phyloP scores from a whole-genome alignment of 1,140 invertebrate genomes.

The Drosophila virilis region DNA sequence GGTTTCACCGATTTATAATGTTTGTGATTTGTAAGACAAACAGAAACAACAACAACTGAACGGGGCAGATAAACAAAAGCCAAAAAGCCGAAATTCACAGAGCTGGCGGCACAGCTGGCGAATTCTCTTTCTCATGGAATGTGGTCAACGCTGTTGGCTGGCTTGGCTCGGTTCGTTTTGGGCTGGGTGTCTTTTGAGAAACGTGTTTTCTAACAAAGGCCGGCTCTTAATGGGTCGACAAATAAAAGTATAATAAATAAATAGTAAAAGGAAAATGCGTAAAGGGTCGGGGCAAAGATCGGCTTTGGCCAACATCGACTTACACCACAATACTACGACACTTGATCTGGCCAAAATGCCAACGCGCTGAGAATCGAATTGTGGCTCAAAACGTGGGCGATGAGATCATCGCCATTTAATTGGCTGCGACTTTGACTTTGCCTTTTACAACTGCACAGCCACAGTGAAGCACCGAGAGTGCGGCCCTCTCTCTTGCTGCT shows the following conservation, averaged over 20 bases:
- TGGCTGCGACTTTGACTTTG: constrained; percentile 62
- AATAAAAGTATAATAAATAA: constrained; percentile 80
- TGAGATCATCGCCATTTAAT: constrained; percentile 76
- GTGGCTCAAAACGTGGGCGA: constrained; percentile 65
- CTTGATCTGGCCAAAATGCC: constrained; percentile 59
- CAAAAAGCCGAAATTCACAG: constrained; percentile 19
- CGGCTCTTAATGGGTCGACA: constrained; percentile 75
- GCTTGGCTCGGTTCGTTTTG: not conserved
- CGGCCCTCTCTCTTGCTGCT: constrained; percentile 12
- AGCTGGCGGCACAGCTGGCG: constrained; percentile 57
- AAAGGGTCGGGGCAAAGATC: constrained; percentile 49
- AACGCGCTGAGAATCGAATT: constrained; percentile 37
- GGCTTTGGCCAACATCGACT: constrained; percentile 8
- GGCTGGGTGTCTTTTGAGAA: constrained; percentile 45
- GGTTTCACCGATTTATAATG: constrained; percentile 76
- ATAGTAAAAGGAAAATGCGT: constrained; percentile 81
- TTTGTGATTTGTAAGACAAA: constrained; percentile 80
- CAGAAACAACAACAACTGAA: constrained; percentile 19
- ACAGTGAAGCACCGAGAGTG: constrained; percentile 1
- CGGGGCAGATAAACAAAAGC: constrained; percentile 44
- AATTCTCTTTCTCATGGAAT: constrained; percentile 73
- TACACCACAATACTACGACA: constrained; percentile 40
- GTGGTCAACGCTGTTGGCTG: constrained; percentile 41
- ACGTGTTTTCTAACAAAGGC: constrained; percentile 75
- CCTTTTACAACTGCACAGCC: constrained; percentile 31